These are phyloP conservation scores for Nannobrachium achirus DNA, from an alignment of 2,113 vertebrate species.

Conservation along the genomic window DNA sequence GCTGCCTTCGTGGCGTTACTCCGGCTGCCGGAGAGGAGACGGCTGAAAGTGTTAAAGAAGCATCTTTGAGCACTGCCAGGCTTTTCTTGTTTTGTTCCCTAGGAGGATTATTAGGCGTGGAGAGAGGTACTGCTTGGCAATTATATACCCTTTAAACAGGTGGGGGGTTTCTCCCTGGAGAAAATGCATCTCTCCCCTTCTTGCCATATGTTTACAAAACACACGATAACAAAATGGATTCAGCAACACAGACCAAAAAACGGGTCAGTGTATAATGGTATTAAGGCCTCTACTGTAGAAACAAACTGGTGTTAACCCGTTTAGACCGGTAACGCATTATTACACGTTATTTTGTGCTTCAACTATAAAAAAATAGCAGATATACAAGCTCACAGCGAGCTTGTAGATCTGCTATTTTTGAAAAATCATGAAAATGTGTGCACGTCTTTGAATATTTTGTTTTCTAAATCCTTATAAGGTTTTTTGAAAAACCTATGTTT, in stretches of 20 bases:
- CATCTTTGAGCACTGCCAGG: slow-evolving; percentile 26
- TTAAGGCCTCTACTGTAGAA: neutral
- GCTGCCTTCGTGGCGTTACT: slow-evolving; percentile 7
- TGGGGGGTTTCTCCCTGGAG: neutral
- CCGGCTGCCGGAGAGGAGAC: slow-evolving; percentile 24
- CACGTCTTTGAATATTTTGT: too few species aligned
- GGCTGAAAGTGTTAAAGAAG: slow-evolving; percentile 34
- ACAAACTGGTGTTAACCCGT: slow-evolving; percentile 37
- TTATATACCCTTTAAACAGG: slow-evolving; percentile 21
- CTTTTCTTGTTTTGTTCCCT: slow-evolving; percentile 9
- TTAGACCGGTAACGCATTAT: too few species aligned
- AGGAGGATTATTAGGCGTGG: slow-evolving; percentile 40
- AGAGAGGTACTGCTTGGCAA: slow-evolving; percentile 36
- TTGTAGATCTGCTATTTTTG: too few species aligned
- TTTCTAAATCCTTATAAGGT: too few species aligned
- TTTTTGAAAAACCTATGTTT: too few species aligned
- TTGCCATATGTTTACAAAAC: slow-evolving; percentile 35
- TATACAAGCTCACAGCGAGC: too few species aligned
- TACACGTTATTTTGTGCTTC: too few species aligned
- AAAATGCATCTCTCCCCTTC: slow-evolving; percentile 8
- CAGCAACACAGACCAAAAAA: neutral
- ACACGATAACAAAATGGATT: neutral
- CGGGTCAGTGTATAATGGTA: slow-evolving; percentile 18
- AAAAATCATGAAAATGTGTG: too few species aligned
- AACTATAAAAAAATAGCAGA: too few species aligned